Percentiles rank a stretch among this genome's conserved stretches.
phyloP scores from a whole-genome alignment of 2,888 invertebrate genomes.

The Catocala sponsa region DNA sequence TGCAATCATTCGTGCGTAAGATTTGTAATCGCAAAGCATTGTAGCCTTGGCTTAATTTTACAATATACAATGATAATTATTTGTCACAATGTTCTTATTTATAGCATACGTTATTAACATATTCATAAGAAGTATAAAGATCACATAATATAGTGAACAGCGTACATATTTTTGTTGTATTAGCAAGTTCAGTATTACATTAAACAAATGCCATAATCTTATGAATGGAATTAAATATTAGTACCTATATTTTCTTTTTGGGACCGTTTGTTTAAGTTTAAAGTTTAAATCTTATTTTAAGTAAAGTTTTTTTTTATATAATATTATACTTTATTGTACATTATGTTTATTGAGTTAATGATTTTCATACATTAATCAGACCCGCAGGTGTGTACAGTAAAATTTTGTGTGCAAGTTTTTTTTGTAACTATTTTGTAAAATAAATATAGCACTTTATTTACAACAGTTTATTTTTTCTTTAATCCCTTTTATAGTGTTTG shows the following conservation, averaged over 20 bases:
- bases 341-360: slow-evolving; percentile 74
- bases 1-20: slow-evolving; percentile 46
- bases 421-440: slow-evolving; percentile 88
- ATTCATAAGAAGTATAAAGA: slow-evolving; percentile 50
- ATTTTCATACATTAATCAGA: slow-evolving; percentile 73
- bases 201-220: slow-evolving; percentile 84
- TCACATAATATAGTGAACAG: slow-evolving; percentile 63
- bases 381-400: slow-evolving; percentile 85
- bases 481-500: too few relatives aligned
- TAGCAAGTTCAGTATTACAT: slow-evolving; percentile 87
- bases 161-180: slow-evolving; percentile 85
- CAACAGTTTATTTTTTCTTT: slow-evolving; percentile 64
- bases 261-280: slow-evolving; percentile 72
- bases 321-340: slow-evolving; percentile 76
- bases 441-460: slow-evolving; percentile 88
- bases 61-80: slow-evolving; percentile 49
- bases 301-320: slow-evolving; percentile 68
- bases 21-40: slow-evolving; percentile 51
- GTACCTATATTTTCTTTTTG: slow-evolving; percentile 65
- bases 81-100: slow-evolving; percentile 62
- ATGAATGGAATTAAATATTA: slow-evolving; percentile 78
- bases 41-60: slow-evolving; percentile 55
- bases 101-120: slow-evolving; percentile 43
- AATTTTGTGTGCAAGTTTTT: slow-evolving; percentile 83
- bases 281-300: slow-evolving; percentile 70